phyloP scores from a whole-genome alignment of 2,888 invertebrate species.

The Amiota communis region DNA sequence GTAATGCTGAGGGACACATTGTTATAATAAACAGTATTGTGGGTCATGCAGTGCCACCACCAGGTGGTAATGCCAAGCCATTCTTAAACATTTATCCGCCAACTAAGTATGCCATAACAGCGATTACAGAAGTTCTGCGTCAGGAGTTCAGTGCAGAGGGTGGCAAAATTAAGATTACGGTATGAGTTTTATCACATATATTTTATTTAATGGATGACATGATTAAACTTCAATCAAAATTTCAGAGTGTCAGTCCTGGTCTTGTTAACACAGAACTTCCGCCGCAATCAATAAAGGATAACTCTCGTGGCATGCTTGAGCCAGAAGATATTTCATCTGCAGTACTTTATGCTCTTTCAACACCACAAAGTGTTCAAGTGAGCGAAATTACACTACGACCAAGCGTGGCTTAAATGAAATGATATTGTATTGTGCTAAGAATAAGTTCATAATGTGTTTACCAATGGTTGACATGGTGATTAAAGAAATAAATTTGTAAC shows the following conservation, averaged over 20 bases:
- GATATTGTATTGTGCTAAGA: too few relatives aligned
- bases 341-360: conserved; percentile 24
- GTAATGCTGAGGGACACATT: conserved; percentile 46
- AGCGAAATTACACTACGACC: conserved; percentile 20
- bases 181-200: conserved; percentile 44
- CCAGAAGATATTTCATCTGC: conserved; percentile 22
- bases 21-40: conserved; percentile 3
- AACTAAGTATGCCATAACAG: conserved; percentile 61
- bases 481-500: too few relatives aligned
- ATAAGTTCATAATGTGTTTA: too few relatives aligned
- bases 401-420: not conserved
- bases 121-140: conserved; percentile 58
- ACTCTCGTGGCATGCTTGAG: not conserved
- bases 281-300: not conserved
- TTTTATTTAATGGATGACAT: not conserved
- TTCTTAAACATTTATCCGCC: conserved; percentile 57
- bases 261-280: conserved; percentile 15
- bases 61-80: not conserved
- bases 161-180: conserved; percentile 62
- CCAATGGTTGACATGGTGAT: too few relatives aligned
- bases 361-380: conserved; percentile 24
- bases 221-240: not conserved
- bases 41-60: conserved; percentile 27
- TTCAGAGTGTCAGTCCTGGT: conserved; percentile 19
- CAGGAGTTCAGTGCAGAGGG: conserved; percentile 58